phyloP scores from a whole-genome alignment of 2,888 invertebrate species.

The Kryphioiulus occultus region DNA sequence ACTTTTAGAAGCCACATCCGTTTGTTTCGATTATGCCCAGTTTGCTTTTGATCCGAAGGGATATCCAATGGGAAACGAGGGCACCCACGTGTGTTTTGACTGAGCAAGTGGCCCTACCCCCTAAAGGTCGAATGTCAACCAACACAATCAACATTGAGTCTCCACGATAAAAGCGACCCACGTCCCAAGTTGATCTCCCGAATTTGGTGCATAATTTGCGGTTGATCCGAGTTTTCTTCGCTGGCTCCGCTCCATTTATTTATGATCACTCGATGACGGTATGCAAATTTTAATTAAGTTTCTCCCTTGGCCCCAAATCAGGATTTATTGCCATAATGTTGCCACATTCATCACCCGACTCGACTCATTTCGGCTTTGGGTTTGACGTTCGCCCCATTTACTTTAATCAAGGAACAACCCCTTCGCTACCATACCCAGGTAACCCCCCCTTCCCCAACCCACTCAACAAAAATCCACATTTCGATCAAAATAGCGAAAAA shows the following conservation, averaged over 20 bases:
- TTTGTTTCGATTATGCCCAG: neutral
- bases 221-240: neutral
- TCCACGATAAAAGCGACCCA: neutral
- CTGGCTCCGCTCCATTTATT: neutral
- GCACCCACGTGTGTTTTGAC: neutral
- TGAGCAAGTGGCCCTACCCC: neutral
- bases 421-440: neutral
- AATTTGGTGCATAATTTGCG: neutral
- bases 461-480: neutral
- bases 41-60: neutral
- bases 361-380: conserved; percentile 15
- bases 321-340: conserved; percentile 40
- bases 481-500: neutral
- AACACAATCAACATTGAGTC: neutral
- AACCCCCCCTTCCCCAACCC: neutral
- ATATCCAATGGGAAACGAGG: neutral
- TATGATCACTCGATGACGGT: conserved; percentile 38
- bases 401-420: conserved; percentile 32
- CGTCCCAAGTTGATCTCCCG: neutral
- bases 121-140: neutral
- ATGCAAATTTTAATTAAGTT: conserved; percentile 40
- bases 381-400: neutral
- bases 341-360: conserved; percentile 20
- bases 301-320: conserved; percentile 39
- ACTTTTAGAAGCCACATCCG: neutral